Conservation (phyloP, 2,888 invertebrate species). For the Caenorhabditis imperialis region DNA sequence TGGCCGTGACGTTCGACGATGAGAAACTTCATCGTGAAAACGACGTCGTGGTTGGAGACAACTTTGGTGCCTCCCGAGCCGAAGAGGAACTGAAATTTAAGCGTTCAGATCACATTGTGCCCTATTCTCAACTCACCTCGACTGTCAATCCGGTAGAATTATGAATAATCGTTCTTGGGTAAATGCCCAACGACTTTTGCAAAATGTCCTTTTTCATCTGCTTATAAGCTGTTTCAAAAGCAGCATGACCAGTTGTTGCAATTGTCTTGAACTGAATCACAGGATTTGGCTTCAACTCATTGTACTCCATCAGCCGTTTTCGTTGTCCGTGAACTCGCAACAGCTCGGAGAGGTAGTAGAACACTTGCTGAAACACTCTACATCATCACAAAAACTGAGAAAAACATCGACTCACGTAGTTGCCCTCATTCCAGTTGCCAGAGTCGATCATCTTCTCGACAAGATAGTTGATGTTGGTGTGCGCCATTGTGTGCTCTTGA, state of each 20-base stretch:
- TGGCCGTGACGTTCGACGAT: slow-evolving; percentile 33
- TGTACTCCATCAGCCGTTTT: neutral
- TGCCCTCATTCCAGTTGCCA: slow-evolving; percentile 55
- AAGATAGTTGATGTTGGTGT: slow-evolving; percentile 22
- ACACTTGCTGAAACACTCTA: slow-evolving; percentile 55
- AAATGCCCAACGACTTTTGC: slow-evolving; percentile 36
- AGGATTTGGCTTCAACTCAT: neutral
- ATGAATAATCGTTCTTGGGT: slow-evolving; percentile 15
- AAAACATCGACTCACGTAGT: slow-evolving; percentile 43
- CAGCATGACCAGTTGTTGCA: slow-evolving; percentile 6
- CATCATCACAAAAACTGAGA: no score
- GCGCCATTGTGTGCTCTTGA: slow-evolving; percentile 27
- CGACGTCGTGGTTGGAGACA: slow-evolving; percentile 8
- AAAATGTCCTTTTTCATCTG: slow-evolving; percentile 37
- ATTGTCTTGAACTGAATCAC: neutral
- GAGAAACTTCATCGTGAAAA: slow-evolving; percentile 34
- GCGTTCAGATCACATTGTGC: neutral
- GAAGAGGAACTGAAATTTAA: slow-evolving; percentile 46
- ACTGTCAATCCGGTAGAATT: slow-evolving; percentile 6
- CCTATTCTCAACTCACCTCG: slow-evolving; percentile 16
- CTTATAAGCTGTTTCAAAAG: slow-evolving; percentile 28
- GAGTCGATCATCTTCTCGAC: slow-evolving; percentile 47
- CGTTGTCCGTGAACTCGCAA: slow-evolving; percentile 12
- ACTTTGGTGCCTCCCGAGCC: slow-evolving; percentile 25
- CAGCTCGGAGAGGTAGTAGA: slow-evolving; percentile 42